These are phyloP conservation scores for Castor canadensis DNA, from an alignment of 2,113 vertebrate species.

Conservation along the genomic window DNA sequence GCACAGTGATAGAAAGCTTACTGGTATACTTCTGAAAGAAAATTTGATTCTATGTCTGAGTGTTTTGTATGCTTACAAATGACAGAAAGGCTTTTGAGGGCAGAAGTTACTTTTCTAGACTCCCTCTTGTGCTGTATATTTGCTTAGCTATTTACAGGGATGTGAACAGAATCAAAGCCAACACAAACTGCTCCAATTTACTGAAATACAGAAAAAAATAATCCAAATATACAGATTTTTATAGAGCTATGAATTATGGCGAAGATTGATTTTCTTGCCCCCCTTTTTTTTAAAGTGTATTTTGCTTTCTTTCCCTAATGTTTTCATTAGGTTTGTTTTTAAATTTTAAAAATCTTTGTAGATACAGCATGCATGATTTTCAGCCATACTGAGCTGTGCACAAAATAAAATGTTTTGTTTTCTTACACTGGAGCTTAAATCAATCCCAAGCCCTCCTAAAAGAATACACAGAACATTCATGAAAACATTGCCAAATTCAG, in stretches of 20 bases:
- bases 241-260: background rate
- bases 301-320: conserved; percentile 25
- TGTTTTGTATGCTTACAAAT: background rate
- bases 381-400: background rate
- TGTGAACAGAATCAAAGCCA: background rate
- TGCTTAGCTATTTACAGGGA: background rate
- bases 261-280: background rate
- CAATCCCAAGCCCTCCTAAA: background rate
- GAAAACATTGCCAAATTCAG: background rate
- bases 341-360: conserved; percentile 1
- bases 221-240: conserved; percentile 26
- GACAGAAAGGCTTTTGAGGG: background rate
- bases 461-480: background rate
- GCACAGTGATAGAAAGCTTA: background rate
- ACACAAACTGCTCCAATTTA: background rate
- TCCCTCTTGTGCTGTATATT: background rate
- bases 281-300: background rate
- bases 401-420: background rate
- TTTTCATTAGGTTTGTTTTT: conserved; percentile 53
- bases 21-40: background rate
- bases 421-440: background rate
- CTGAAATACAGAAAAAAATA: conserved; percentile 38
- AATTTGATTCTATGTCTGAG: background rate
- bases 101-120: background rate
- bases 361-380: background rate